A percentile compares a stretch with the other conserved stretches of the same genome.
Evolutionary conservation across 1,140 invertebrate species (phyloP).

Genomic region (Theocolax elegans): DNA sequence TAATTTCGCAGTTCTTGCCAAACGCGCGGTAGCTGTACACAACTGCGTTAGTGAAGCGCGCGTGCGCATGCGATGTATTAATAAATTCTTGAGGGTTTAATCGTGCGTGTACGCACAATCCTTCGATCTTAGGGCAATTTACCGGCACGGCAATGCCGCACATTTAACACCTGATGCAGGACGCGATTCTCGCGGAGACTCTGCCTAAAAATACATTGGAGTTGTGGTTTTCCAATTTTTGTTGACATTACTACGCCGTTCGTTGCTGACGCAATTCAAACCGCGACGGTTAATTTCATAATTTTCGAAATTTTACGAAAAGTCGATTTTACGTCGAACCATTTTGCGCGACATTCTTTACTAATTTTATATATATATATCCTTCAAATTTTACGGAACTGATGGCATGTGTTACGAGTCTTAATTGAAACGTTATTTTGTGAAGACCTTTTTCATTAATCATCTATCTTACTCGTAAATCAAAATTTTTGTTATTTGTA

Average conservation of each 20-base stretch:
- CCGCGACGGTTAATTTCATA: not conserved
- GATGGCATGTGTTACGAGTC: too few species aligned
- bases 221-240: conserved; percentile 26
- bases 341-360: not conserved
- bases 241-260: conserved; percentile 3
- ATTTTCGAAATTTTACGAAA: conserved; percentile 4
- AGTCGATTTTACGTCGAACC: not conserved
- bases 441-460: too few species aligned
- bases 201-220: conserved; percentile 14
- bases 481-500: too few species aligned
- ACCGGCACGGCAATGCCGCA: not conserved
- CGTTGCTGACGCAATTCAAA: conserved; percentile 5
- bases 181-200: not conserved
- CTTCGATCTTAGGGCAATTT: not conserved
- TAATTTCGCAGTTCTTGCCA: conserved; percentile 21
- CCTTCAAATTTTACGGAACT: too few species aligned
- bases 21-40: not conserved
- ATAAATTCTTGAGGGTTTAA: not conserved
- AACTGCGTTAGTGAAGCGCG: too few species aligned
- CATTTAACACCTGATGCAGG: not conserved
- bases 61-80: not conserved
- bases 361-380: too few species aligned
- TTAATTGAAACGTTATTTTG: too few species aligned
- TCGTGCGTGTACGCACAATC: not conserved
- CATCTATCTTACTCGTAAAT: too few species aligned